Evolutionary conservation across 2,113 vertebrate species (phyloP), one percentile per base, ranked within the genome.

Genomic region (Coregonus clupeaformis): DNA sequence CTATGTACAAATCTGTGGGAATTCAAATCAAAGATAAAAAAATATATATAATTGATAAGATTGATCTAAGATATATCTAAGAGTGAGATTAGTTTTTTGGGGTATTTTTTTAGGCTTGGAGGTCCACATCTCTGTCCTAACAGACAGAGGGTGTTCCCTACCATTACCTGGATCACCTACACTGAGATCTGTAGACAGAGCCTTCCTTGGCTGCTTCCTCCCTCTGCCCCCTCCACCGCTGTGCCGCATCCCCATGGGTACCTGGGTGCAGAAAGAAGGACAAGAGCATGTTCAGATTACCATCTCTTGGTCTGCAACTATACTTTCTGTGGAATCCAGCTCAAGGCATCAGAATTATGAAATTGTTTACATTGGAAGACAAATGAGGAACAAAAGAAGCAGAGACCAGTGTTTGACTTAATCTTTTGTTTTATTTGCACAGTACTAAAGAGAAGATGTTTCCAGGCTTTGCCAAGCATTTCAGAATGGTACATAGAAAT

Each of bases 101-200:
- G 36, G 36, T 0, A 0, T 3, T 12, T 42, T 4, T 52, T 42
- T 42, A 42, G 49, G 49, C 16, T 52, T 52, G 49, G 14, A 52
- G 49, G 57, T 36, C 7, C 27, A 32, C 65, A 67, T 67, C 29
- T 67, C 27, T 67, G 65, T 30, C 65, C 6, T 13, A 36, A 29
- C 65, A 32, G 29, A 67, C 67, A 27, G 67, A 47, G 68, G 29
- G 22, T 30, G 57, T 52, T n/a, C 63, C 67, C 71, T 52, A 68
- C 18, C 6, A 73, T 79, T 86, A 96, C 94, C 94, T 92, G 92
- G 86, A 80, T 95, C 94, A 89, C 95, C 94, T 30, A 94, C 93
- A 82, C 93, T 94, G 80, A 95, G 92, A 81, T 97, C 95, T 45
- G 95, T 91, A 72, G 95, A 97, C 76, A 94, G 92, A 78, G 95